Base-by-base conservation (phyloP, 2,113 vertebrate species). In the Herpailurus yagouaroundi region DNA sequence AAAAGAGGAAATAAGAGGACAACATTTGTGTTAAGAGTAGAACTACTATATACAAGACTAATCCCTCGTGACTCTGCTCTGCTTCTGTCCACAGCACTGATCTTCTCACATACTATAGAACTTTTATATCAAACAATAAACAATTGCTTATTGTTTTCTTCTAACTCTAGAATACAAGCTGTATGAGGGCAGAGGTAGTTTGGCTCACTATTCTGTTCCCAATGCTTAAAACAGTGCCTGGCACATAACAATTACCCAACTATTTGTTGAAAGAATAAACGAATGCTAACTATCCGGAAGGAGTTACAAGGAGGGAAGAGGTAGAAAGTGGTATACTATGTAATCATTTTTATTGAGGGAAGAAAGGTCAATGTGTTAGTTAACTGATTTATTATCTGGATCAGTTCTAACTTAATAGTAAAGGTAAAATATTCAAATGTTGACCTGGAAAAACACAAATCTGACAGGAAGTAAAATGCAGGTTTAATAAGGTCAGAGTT, bases 211-310 rank as follows among this genome's bases (percentile, higher is more conserved):
- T 79, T 94, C 87, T 60, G 66, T 90, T 95, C 7, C 76, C 27
- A 73, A 48, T 80, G 33, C 25, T 33, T 87, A 55, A n/a, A 31
- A 97, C 45, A 57, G 19, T 60, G 64, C 25, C 36, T 87, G 55
- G 48, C 29, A 97, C n/a, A 57, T 31, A 87, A 77, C 6, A 95
- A 57, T 52, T 57, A 90, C 29, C 57, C 52, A 97, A 80, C 18
- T 48, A 85, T 57, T 77, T 96, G 38, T 41, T 89, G 81, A 95
- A 93, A 80, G 45, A 92, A 82, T 94, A 50, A 91, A 96, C 64
- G 33, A 89, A 95, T 66, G 14, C 21, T 64, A 89, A 71, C 33
- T 73, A 91, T 23, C 57, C 84, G 25, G 60, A 88, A 48, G 48
- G 77, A 95, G 68, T 41, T 64, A 81, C 5, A 76, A 15, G 38